Evolutionary conservation across 2,797 vertebrate species (phyloP).

Genomic region (Melanotaenia trifasciata): DNA sequence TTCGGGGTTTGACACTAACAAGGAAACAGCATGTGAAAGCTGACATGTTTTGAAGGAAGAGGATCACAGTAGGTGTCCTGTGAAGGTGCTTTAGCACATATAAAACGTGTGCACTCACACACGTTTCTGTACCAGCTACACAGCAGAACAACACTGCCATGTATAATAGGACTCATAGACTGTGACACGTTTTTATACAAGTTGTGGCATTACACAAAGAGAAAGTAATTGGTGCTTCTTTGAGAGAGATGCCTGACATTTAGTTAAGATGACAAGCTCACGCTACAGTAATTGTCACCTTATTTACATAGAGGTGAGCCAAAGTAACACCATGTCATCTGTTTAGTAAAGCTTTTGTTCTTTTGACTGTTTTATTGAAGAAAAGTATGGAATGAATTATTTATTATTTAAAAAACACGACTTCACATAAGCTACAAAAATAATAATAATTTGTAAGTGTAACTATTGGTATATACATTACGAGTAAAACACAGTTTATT

Average conservation of each 20-base stretch:
- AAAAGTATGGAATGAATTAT: neutral
- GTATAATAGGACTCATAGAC: slow-evolving; percentile 6
- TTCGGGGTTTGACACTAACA: slow-evolving; percentile 25
- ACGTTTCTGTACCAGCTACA: neutral
- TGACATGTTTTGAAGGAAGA: slow-evolving; percentile 23
- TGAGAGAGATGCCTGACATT: slow-evolving; percentile 20
- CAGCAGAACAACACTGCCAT: neutral
- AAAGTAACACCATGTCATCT: neutral
- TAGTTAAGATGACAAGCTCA: slow-evolving; percentile 1
- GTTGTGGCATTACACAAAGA: neutral
- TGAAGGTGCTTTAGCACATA: neutral
- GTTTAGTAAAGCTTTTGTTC: neutral
- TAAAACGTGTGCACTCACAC: slow-evolving; percentile 3
- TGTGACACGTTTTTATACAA: slow-evolving; percentile 20
- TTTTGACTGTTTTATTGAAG: neutral
- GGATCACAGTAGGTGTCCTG: slow-evolving; percentile 3
- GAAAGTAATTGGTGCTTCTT: slow-evolving; percentile 19
- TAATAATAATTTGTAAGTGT: too few relatives aligned
- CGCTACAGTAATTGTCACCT: slow-evolving; percentile 3
- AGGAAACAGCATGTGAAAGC: slow-evolving; percentile 31
- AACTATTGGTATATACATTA: too few relatives aligned
- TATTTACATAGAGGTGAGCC: slow-evolving; percentile 8
- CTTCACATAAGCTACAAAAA: too few relatives aligned
- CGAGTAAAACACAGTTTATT: too few relatives aligned
- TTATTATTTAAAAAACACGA: too few relatives aligned